Percentiles rank a stretch among this genome's conserved stretches.
Evolutionary conservation across 2,888 invertebrate species (phyloP).

Genomic region (Leucophora obtusa): DNA sequence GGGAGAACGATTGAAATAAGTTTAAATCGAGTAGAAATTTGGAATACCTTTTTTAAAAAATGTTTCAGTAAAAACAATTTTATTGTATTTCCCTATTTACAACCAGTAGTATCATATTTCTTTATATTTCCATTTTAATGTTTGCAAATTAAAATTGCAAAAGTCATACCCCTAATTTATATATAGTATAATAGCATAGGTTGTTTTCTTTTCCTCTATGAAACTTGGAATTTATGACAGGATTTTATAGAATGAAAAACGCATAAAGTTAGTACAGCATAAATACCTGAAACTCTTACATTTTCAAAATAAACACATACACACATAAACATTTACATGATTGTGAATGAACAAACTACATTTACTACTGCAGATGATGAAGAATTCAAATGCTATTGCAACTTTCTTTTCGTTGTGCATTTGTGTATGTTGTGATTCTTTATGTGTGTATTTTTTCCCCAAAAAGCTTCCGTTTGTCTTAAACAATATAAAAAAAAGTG

Average conservation of each 20-base stretch:
- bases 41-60: no score
- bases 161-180: no score
- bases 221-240: constrained; percentile 64
- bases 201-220: constrained; percentile 62
- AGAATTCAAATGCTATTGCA: constrained; percentile 12
- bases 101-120: no score
- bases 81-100: no score
- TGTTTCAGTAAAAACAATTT: no score
- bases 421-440: neutral
- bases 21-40: no score
- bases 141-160: no score
- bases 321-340: constrained; percentile 9
- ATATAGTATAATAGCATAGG: constrained; percentile 24
- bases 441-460: constrained; percentile 5
- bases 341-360: neutral
- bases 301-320: constrained; percentile 43
- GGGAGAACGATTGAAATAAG: no score
- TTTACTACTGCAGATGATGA: constrained; percentile 9
- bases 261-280: constrained; percentile 61
- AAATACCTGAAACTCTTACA: constrained; percentile 61
- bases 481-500: no score
- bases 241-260: constrained; percentile 63
- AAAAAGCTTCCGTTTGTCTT: constrained; percentile 15
- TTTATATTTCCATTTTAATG: no score
- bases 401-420: constrained; percentile 6